These are phyloP conservation scores for Celastrina argiolus DNA, from an alignment of 2,888 invertebrate species.

Conservation along the genomic window DNA sequence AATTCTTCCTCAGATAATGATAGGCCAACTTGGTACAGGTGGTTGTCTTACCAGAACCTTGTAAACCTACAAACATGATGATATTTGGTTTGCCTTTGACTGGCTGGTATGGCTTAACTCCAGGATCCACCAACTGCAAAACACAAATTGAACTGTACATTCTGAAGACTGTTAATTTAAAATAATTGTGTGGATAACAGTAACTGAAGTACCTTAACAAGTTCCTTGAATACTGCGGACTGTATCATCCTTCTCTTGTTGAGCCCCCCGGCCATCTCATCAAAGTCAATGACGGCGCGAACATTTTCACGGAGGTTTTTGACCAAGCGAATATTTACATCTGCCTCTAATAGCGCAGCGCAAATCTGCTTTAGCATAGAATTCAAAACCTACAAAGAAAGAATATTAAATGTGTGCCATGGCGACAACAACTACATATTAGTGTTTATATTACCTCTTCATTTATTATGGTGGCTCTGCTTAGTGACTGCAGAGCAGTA, in stretches of 20 bases:
- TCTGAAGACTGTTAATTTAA: neutral
- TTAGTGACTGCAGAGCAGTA: slow-evolving; percentile 96
- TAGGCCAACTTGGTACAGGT: slow-evolving; percentile 99
- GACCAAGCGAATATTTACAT: slow-evolving; percentile 96
- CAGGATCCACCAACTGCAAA: slow-evolving; percentile 94
- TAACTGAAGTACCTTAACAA: slow-evolving; percentile 90
- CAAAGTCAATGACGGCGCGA: slow-evolving; percentile 97
- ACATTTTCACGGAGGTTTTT: slow-evolving; percentile 98
- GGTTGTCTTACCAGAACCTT: slow-evolving; percentile 99
- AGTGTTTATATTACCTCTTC: slow-evolving; percentile 86
- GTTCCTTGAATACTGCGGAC: slow-evolving; percentile 98
- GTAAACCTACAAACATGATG: slow-evolving; percentile 99
- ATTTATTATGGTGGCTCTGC: slow-evolving; percentile 98
- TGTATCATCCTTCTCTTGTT: slow-evolving; percentile 99
- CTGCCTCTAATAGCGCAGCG: slow-evolving; percentile 97
- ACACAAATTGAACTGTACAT: slow-evolving; percentile 20
- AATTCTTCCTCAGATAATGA: slow-evolving; percentile 98
- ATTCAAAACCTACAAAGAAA: slow-evolving; percentile 88
- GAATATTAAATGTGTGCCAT: neutral
- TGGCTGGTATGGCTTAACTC: slow-evolving; percentile 97
- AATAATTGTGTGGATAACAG: neutral
- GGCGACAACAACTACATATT: neutral
- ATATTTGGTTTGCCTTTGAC: slow-evolving; percentile 96
- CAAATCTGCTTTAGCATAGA: slow-evolving; percentile 99
- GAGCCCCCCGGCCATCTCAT: slow-evolving; percentile 99